A percentile compares a stretch with the other conserved stretches of the same genome.
These are phyloP conservation scores for Deilephila porcellus DNA, from an alignment of 2,888 invertebrate species.

Conservation along the genomic window DNA sequence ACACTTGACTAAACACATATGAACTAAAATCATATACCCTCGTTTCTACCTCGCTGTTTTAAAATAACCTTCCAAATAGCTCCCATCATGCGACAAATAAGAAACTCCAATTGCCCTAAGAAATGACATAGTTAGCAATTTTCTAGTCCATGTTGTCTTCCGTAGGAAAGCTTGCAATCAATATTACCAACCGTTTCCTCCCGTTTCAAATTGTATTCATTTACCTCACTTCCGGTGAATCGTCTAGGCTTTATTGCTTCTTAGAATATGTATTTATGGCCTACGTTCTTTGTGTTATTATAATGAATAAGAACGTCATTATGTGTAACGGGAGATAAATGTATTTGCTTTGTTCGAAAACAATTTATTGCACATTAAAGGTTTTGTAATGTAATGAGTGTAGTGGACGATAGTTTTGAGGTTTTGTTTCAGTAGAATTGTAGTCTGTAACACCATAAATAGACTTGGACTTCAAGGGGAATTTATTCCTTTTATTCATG, in stretches of 20 bases:
- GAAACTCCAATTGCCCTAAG: slow-evolving; percentile 11
- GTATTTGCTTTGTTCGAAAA: not conserved
- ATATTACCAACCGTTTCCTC: slow-evolving; percentile 38
- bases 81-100: not conserved
- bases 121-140: slow-evolving; percentile 12
- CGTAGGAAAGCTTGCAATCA: slow-evolving; percentile 41
- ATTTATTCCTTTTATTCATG: no score
- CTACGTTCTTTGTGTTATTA: slow-evolving; percentile 10
- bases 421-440: no score
- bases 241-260: not conserved
- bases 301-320: not conserved
- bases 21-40: no score
- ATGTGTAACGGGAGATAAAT: not conserved
- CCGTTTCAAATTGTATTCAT: slow-evolving; percentile 28
- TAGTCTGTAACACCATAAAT: no score
- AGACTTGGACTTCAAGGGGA: no score
- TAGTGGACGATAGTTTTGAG: no score
- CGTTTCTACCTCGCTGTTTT: no score
- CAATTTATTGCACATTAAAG: not conserved
- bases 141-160: slow-evolving; percentile 29
- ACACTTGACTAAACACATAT: no score
- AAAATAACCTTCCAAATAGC: not conserved
- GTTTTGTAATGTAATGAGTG: no score
- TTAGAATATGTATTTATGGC: slow-evolving; percentile 3
- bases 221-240: slow-evolving; percentile 26